Conservation (phyloP, 2,113 vertebrate species). For the Taurulus bubalis region DNA sequence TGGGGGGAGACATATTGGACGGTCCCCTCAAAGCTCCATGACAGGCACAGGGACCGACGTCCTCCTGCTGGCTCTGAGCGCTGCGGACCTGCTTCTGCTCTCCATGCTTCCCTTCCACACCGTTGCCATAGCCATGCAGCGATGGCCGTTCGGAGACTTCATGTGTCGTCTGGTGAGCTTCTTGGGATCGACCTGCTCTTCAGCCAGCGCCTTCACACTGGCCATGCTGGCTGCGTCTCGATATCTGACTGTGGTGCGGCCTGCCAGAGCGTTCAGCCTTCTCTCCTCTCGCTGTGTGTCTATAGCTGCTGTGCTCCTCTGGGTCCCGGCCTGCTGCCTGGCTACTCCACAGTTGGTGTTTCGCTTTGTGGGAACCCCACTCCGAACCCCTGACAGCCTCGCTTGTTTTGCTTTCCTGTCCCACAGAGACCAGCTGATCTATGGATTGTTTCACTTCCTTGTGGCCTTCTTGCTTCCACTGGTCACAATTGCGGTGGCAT, state of each 20-base stretch:
- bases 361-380: conserved; percentile 59
- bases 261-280: conserved; percentile 69
- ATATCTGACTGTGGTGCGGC: conserved; percentile 81
- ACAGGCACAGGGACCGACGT: conserved; percentile 73
- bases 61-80: conserved; percentile 80
- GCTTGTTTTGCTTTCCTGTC: conserved; percentile 80
- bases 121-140: conserved; percentile 65
- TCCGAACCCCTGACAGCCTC: neutral
- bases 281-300: conserved; percentile 59
- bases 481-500: conserved; percentile 74
- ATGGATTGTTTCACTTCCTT: conserved; percentile 79
- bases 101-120: conserved; percentile 81
- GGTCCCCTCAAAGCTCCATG: conserved; percentile 28
- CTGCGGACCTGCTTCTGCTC: conserved; percentile 81
- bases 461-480: conserved; percentile 79
- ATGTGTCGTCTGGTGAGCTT: conserved; percentile 81
- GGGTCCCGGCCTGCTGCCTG: conserved; percentile 77
- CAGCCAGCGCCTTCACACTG: conserved; percentile 80
- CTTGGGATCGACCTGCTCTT: conserved; percentile 78
- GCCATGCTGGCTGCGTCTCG: conserved; percentile 77
- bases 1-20: neutral
- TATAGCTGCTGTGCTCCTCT: conserved; percentile 58
- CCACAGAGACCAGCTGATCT: conserved; percentile 73
- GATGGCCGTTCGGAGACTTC: conserved; percentile 78
- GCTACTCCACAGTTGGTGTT: conserved; percentile 79